phyloP scores from a whole-genome alignment of 2,888 invertebrate species.

The Drosophila flavopinicola region DNA sequence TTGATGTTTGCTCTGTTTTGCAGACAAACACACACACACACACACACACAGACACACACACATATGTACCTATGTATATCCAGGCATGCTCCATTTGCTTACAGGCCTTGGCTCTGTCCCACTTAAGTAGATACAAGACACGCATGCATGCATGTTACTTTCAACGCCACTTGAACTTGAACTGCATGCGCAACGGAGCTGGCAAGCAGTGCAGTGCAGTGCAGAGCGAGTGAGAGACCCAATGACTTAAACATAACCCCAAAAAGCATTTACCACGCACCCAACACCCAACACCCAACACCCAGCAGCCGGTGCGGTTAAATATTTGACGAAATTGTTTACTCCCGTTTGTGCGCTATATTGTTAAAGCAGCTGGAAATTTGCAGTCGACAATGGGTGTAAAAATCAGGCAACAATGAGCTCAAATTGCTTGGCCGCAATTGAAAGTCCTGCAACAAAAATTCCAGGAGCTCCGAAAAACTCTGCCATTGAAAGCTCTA shows the following conservation, averaged over 20 bases:
- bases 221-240: too few relatives aligned
- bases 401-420: slow-evolving; percentile 5
- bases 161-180: slow-evolving; percentile 28
- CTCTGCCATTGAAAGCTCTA: slow-evolving; percentile 16
- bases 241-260: too few relatives aligned
- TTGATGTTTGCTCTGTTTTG: slow-evolving; percentile 44
- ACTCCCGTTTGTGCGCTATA: background rate
- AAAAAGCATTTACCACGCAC: too few relatives aligned
- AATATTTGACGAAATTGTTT: slow-evolving; percentile 30
- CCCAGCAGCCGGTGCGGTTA: too few relatives aligned
- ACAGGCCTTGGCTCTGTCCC: slow-evolving; percentile 20
- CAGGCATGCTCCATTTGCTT: slow-evolving; percentile 26
- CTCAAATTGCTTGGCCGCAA: slow-evolving; percentile 10
- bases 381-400: background rate
- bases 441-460: slow-evolving; percentile 5
- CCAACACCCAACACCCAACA: too few relatives aligned
- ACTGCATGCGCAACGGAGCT: slow-evolving; percentile 9
- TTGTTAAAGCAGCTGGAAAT: background rate
- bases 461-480: slow-evolving; percentile 16
- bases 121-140: slow-evolving; percentile 13
- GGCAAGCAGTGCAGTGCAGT: too few relatives aligned
- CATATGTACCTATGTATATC: background rate
- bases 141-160: background rate
- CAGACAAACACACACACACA: too few relatives aligned
- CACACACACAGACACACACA: background rate